A percentile compares a stretch with the other conserved stretches of the same genome.
Conservation (phyloP, 2,113 vertebrate genomes). For the Nansenia antarctica region DNA sequence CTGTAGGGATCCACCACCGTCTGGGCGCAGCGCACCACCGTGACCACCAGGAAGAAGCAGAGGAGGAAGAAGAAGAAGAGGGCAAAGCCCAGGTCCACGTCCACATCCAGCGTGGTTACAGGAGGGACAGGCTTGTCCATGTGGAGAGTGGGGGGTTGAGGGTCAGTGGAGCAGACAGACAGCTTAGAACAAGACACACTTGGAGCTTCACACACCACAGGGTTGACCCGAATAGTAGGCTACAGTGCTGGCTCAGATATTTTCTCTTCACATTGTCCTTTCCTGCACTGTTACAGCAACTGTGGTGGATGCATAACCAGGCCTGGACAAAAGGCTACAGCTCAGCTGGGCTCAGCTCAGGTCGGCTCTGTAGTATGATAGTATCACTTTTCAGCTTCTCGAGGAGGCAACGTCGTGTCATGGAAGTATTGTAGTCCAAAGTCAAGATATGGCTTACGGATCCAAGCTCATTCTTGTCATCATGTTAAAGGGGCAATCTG, state of each 20-base stretch:
- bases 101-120: slow-evolving; percentile 61
- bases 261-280: no score
- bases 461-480: not conserved
- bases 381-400: not conserved
- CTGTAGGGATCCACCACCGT: slow-evolving; percentile 81
- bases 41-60: slow-evolving; percentile 76
- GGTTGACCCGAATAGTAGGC: no score
- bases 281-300: no score
- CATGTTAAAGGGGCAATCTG: no score
- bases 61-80: slow-evolving; percentile 78
- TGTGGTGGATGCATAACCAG: no score
- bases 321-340: no score
- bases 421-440: not conserved
- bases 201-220: no score
- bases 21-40: slow-evolving; percentile 77
- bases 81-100: slow-evolving; percentile 80
- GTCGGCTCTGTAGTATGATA: no score
- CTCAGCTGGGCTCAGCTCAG: no score
- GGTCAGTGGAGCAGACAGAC: no score
- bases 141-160: not conserved
- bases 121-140: slow-evolving; percentile 62
- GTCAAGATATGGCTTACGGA: not conserved
- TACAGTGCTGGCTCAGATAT: no score
- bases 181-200: no score
- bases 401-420: not conserved